Percentiles rank a stretch among this genome's conserved stretches.
phyloP scores from a whole-genome alignment of 2,888 invertebrate genomes.

The Caenorhabditis angaria region DNA sequence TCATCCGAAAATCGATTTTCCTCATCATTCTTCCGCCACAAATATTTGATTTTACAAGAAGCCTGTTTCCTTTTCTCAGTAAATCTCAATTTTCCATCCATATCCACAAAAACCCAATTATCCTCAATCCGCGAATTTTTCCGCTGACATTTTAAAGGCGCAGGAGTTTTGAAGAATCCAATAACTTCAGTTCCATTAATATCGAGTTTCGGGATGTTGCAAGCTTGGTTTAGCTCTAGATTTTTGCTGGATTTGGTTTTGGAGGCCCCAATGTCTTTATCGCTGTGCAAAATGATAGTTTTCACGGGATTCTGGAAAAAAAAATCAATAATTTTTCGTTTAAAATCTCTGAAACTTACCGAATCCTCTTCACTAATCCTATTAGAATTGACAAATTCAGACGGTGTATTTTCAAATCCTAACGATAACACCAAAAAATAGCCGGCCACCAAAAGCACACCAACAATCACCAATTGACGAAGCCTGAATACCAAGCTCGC shows the following conservation, averaged over 20 bases:
- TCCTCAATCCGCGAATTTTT: constrained; percentile 25
- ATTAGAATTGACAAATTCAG: constrained; percentile 5
- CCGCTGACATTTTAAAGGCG: constrained; percentile 55
- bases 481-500: constrained; percentile 26
- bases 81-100: constrained; percentile 52
- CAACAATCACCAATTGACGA: constrained; percentile 26
- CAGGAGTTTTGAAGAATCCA: constrained; percentile 54
- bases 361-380: constrained; percentile 11
- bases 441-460: constrained; percentile 18
- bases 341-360: background rate
- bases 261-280: constrained; percentile 12
- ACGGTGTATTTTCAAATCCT: background rate
- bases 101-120: constrained; percentile 64
- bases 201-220: constrained; percentile 67
- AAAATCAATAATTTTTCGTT: background rate
- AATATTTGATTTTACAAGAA: constrained; percentile 37
- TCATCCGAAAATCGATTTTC: constrained; percentile 30
- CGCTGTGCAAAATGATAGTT: constrained; percentile 31
- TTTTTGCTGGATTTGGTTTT: background rate
- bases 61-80: constrained; percentile 48
- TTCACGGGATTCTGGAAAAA: constrained; percentile 25
- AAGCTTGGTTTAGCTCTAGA: constrained; percentile 35
- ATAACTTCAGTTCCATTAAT: constrained; percentile 63
- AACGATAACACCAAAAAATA: constrained; percentile 25
- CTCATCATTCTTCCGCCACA: constrained; percentile 43